Base-by-base conservation (phyloP, 2,113 vertebrate genomes). In the Perca flavescens region DNA sequence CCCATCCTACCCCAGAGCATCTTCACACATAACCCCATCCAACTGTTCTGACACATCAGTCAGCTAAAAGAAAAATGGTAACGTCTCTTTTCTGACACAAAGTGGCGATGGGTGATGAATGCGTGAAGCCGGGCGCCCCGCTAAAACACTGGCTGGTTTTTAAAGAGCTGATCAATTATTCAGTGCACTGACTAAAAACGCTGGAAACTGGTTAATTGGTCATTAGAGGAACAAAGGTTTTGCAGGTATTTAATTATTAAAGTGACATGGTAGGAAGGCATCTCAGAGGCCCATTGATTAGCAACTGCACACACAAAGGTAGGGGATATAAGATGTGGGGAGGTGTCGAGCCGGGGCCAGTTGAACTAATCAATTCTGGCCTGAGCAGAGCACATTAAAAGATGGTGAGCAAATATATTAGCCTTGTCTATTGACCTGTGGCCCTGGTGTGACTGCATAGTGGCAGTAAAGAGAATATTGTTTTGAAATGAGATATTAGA, bases 181-280 rank as follows among this genome's bases (percentile, higher is more conserved):
- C 80, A 93, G 77, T 22, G 57, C 28, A 47, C 93, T 88, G 89
- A 92, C 81, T 89, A 88, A 93, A 94, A 94, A 91, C 10, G 83
- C 80, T 89, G 74, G 85, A 94, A 92, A 93, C 90, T 89, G 73
- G 86, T 94, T 94, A 95, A 95, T 95, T 94, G 94, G 92, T 94
- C 93, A 94, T 94, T 95, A 95, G 90, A 92, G 88, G 89, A 93
- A 95, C 87, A 93, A 94, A 94, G 93, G 86, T 89, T 92, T 93
- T 89, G 84, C 62, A 70, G 87, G 90, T 91, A 54, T 83, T 94
- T 83, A 93, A 94, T 94, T 93, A 95, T 95, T 94, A 85, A 94
- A 77, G 83, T 54, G 80, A 91, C 85, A 83, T 83, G 79, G 84
- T 79, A 87, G 83, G 75, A 52, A 84, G 88, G 72, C 75, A 74